These are phyloP conservation scores for Sebastes wilsoni DNA, from an alignment of 2,797 vertebrate species.

Conservation along the genomic window DNA sequence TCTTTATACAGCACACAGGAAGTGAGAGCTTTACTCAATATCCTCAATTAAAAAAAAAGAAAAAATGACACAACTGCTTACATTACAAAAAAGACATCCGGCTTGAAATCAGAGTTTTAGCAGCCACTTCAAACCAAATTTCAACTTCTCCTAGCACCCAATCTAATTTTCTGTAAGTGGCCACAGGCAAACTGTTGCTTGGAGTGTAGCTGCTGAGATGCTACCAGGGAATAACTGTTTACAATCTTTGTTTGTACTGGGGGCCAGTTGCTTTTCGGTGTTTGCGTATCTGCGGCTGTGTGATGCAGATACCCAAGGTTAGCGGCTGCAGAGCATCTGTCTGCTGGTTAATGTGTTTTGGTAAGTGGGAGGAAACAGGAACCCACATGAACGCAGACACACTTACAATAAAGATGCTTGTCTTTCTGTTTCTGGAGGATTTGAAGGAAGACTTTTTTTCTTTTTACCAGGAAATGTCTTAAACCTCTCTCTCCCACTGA, in stretches of 20 bases:
- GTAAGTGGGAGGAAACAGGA: conserved; percentile 31
- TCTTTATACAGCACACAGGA: neutral
- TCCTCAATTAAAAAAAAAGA: neutral
- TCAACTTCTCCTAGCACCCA: neutral
- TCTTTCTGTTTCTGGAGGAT: conserved; percentile 10
- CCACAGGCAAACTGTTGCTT: conserved; percentile 9
- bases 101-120: neutral
- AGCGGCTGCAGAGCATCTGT: conserved; percentile 25
- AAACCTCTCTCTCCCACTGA: conserved; percentile 27
- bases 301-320: conserved; percentile 33
- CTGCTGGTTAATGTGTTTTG: conserved; percentile 16
- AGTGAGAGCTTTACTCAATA: neutral
- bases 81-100: neutral
- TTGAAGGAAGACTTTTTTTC: neutral
- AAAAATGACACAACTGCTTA: neutral
- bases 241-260: conserved; percentile 24
- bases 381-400: conserved; percentile 23
- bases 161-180: neutral
- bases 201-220: conserved; percentile 5
- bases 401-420: conserved; percentile 34
- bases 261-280: conserved; percentile 22
- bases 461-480: conserved; percentile 20
- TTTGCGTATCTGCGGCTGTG: conserved; percentile 47
- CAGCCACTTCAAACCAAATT: neutral
- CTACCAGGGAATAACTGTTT: conserved; percentile 26